Conservation (phyloP, 2,797 vertebrate genomes). For the Peromyscus melanophrys region DNA sequence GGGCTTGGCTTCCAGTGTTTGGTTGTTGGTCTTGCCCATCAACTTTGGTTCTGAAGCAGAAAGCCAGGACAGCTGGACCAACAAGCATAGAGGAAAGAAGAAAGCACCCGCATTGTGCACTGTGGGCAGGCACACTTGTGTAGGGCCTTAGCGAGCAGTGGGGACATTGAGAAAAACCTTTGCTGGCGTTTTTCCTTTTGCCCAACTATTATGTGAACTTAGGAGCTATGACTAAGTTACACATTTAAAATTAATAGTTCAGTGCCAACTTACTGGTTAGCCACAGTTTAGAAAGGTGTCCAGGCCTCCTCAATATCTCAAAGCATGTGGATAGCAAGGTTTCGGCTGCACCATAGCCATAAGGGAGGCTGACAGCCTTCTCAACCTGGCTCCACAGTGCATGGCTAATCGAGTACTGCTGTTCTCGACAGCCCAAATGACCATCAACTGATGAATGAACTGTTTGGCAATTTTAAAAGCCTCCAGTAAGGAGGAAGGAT, state of each 20-base stretch:
- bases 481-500: background rate
- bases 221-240: background rate
- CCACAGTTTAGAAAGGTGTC: background rate
- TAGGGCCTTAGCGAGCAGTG: background rate
- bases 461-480: background rate
- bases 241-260: slow-evolving; percentile 26
- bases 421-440: background rate
- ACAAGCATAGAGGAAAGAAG: background rate
- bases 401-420: background rate
- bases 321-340: background rate
- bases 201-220: background rate
- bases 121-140: background rate
- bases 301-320: background rate
- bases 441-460: background rate
- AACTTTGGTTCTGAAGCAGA: slow-evolving; percentile 69
- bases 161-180: background rate
- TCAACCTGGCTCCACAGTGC: background rate
- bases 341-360: background rate
- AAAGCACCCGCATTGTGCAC: background rate
- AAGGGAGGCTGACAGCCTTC: background rate
- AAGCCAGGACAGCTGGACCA: slow-evolving; percentile 72
- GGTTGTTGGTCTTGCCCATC: slow-evolving; percentile 60
- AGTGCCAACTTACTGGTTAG: background rate
- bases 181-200: slow-evolving; percentile 8
- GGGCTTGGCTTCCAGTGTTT: slow-evolving; percentile 54